Evolutionary conservation across 1,140 invertebrate genomes (phyloP).

Genomic region (Galleria mellonella): DNA sequence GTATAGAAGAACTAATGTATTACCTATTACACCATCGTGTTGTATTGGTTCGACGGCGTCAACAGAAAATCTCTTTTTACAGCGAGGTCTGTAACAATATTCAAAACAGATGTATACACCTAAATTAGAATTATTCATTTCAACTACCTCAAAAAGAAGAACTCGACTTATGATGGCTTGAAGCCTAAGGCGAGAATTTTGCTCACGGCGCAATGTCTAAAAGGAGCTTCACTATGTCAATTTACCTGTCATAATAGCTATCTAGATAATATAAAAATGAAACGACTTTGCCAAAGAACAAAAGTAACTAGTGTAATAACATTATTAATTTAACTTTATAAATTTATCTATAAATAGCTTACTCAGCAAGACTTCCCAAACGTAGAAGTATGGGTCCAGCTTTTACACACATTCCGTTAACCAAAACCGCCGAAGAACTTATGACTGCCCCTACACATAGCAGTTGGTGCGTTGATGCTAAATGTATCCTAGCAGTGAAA

Average conservation of each 20-base stretch:
- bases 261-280: too few species aligned
- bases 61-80: slow-evolving; percentile 51
- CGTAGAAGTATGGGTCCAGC: slow-evolving; percentile 36
- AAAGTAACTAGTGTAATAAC: too few species aligned
- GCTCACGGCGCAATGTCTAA: neutral
- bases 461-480: slow-evolving; percentile 32
- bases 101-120: too few species aligned
- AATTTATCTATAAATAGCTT: slow-evolving; percentile 10
- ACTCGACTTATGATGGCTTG: too few species aligned
- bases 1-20: slow-evolving; percentile 40
- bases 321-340: too few species aligned
- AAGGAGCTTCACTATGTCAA: neutral
- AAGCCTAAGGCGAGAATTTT: too few species aligned
- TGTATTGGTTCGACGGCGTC: slow-evolving; percentile 30
- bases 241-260: too few species aligned
- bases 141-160: too few species aligned
- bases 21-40: slow-evolving; percentile 33
- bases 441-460: slow-evolving; percentile 53
- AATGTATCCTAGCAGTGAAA: slow-evolving; percentile 52
- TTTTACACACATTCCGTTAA: slow-evolving; percentile 40
- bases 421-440: slow-evolving; percentile 32
- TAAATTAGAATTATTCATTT: too few species aligned
- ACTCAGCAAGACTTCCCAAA: slow-evolving; percentile 46
- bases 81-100: slow-evolving; percentile 34
- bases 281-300: too few species aligned